Base-by-base conservation (phyloP, 2,888 invertebrate genomes). In the Epinotia brunnichana region DNA sequence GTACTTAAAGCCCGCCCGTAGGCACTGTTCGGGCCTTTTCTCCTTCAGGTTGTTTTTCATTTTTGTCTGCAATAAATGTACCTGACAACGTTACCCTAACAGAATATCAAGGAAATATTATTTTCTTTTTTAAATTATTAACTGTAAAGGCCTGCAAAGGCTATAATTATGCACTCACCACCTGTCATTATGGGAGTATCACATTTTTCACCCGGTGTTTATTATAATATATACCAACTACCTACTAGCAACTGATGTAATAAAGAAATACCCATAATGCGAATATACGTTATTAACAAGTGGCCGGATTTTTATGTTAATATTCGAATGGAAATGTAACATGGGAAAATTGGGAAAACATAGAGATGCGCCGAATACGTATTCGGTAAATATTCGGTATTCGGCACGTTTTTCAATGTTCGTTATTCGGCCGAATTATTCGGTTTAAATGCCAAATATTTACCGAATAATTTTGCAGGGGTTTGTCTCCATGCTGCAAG, bases 221-320 rank as follows among this genome's bases (percentile, higher is more conserved):
- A 73, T 11, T 39, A 69, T 19, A 73, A 73, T 68, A 29, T n/a
- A 17, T n/a, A n/a, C n/a, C n/a, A n/a, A n/a, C n/a, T n/a, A n/a
- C n/a, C n/a, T n/a, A n/a, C n/a, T n/a, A 13, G 19, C 29, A 72
- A 67, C 24, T 48, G 48, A 56, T 54, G 19, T 72, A 19, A 61
- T 60, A 17, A 63, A 41, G 35, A 24, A 53, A 64, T 35, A 48
- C 19, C 17, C 0, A 17, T 24, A 66, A 48, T 61, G 19, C 19
- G 11, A 64, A 59, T 62, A n/a, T 41, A 39, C 21, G 41, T 3
- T 35, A 59, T 24, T 24, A 56, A 56, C 56, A 21, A 29, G 29
- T 3, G 5, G 29, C 29, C 29, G 5, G 29, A 29, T 7, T 29
- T 29, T 5, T 29, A 29, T 29, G 5, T 29, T 5, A 29, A 29